Evolutionary conservation across 2,113 vertebrate species (phyloP), one percentile per base, ranked within the genome.

Genomic region (Lates calcarifer): DNA sequence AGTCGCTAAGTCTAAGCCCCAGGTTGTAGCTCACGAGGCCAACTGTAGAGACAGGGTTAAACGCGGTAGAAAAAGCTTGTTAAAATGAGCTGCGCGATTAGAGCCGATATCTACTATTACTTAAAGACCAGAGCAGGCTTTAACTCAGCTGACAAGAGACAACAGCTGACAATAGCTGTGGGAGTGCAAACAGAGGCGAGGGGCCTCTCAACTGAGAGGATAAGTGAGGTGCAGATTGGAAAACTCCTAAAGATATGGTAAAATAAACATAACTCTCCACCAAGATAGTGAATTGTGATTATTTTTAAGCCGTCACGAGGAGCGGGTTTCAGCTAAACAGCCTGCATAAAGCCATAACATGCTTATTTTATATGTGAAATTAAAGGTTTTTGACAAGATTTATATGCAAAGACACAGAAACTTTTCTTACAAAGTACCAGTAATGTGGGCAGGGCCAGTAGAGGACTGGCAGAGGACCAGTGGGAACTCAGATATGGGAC

Each of bases 31-130:
- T 69, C 39, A n/a, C 15, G 26, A 55, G 71, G 71, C 39, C 79
- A 60, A n/a, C 53, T n/a, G 53, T 11, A 14, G 17, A 61, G 83
- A 53, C 65, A 5, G 31, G 49, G 80, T 77, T 84, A 74, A 83
- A 35, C 6, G 43, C 35, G 74, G 35, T 13, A 15, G 72, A 26
- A 63, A 29, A 67, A 83, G 74, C 88, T 79, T 63, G 79, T 90
- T 91, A 89, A 87, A 86, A 60, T 58, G 79, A 89, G 79, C 86
- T 61, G 37, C 45, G 29, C 4, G 49, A 88, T 87, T 85, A 86
- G 47, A 68, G 63, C 47, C 28, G 65, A 74, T 79, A 66, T 77
- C 20, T 55, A 15, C 74, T 29, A 51, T 81, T 55, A 77, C 61
- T 68, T 85, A 90, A 63, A 63, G 72, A 82, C 37, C 71, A 43